Percentiles rank a stretch among this genome's conserved stretches.
phyloP scores from a whole-genome alignment of 2,888 invertebrate species.

The Malacosoma neustria region DNA sequence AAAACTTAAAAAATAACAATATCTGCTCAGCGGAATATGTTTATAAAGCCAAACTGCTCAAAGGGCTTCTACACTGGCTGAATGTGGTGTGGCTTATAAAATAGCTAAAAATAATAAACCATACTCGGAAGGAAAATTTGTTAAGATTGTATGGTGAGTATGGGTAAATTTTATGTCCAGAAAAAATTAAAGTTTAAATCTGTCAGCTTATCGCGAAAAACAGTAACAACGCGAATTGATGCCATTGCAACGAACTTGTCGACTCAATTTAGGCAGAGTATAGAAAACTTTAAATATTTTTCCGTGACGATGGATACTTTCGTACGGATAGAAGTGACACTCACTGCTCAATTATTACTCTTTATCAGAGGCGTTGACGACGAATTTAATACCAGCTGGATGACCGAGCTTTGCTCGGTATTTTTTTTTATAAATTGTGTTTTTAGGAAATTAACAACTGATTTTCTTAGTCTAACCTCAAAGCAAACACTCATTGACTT shows the following conservation, averaged over 20 bases:
- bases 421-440: no score
- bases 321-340: constrained; percentile 14
- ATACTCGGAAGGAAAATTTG: constrained; percentile 1
- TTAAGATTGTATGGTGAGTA: constrained; percentile 9
- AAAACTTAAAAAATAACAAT: constrained; percentile 8
- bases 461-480: no score
- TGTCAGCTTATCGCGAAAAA: constrained; percentile 10
- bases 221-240: constrained; percentile 8
- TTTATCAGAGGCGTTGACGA: constrained; percentile 8
- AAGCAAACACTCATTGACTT: no score
- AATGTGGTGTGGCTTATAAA: constrained; percentile 3
- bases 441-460: no score
- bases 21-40: constrained; percentile 9
- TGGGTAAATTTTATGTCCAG: constrained; percentile 9
- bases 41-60: constrained; percentile 4
- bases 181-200: constrained; percentile 5
- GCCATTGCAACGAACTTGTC: constrained; percentile 10
- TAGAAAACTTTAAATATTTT: constrained; percentile 13
- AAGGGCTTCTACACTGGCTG: constrained; percentile 3
- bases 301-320: constrained; percentile 19
- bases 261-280: constrained; percentile 9
- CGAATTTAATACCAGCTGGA: constrained; percentile 4
- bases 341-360: constrained; percentile 8
- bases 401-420: no score
- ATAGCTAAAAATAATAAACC: constrained; percentile 4